Evolutionary conservation across 2,113 vertebrate genomes (phyloP).

Genomic region (Crypturellus undulatus): DNA sequence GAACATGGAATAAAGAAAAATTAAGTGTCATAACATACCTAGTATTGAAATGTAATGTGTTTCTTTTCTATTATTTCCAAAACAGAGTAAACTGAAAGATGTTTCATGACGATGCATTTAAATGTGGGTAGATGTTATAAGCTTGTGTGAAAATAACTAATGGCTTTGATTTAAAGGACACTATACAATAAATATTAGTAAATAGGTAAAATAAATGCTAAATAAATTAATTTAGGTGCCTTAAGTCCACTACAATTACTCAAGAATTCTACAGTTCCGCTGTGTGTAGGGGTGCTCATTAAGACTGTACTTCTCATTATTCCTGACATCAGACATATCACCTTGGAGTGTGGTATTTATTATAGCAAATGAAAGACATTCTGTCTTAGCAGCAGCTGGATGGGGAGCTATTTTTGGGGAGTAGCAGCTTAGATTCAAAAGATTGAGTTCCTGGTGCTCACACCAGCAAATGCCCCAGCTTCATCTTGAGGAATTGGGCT

Average conservation of each 20-base stretch:
- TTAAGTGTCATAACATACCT: constrained; percentile 32
- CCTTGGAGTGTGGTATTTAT: background rate
- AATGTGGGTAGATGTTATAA: background rate
- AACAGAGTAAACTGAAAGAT: background rate
- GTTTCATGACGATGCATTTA: background rate
- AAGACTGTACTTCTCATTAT: background rate
- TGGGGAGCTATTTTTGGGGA: background rate
- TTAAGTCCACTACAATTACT: background rate
- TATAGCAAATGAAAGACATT: background rate
- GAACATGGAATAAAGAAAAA: background rate
- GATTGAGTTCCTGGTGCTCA: background rate
- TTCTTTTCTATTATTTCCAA: constrained; percentile 9
- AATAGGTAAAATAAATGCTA: background rate
- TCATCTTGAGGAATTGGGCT: background rate
- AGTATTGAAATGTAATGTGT: background rate
- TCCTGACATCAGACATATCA: background rate
- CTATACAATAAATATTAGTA: background rate
- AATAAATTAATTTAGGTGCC: background rate
- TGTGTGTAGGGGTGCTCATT: background rate
- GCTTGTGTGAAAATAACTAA: background rate
- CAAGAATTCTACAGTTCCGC: background rate
- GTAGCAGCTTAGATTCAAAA: background rate
- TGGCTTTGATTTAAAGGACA: background rate
- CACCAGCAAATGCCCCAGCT: background rate
- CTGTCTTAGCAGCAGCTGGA: background rate